A percentile compares a stretch with the other conserved stretches of the same genome.
Evolutionary conservation across 2,888 invertebrate genomes (phyloP).

Genomic region (Andricus curvator): DNA sequence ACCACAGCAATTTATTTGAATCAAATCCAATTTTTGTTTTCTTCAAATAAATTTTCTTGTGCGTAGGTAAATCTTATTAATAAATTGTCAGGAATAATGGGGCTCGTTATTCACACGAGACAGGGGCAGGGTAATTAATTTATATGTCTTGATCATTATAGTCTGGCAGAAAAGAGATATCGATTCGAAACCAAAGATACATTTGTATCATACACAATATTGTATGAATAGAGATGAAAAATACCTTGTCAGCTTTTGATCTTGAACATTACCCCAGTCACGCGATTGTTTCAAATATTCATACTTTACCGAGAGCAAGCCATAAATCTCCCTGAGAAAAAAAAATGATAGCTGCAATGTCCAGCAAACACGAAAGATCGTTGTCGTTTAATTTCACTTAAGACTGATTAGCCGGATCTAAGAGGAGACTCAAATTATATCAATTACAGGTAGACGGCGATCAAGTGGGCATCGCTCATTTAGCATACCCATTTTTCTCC

Average conservation of each 20-base stretch:
- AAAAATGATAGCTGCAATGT: not conserved
- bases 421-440: not conserved
- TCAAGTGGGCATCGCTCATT: too few relatives aligned
- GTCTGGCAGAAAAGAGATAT: constrained; percentile 57
- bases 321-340: not conserved
- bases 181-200: constrained; percentile 48
- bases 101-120: constrained; percentile 47
- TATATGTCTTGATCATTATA: constrained; percentile 62
- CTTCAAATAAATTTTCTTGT: constrained; percentile 60
- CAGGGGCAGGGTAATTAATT: constrained; percentile 64
- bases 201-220: not conserved
- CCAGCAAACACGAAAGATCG: constrained; percentile 16
- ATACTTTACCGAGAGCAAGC: constrained; percentile 8
- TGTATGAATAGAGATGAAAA: not conserved
- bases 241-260: constrained; percentile 3
- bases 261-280: constrained; percentile 5
- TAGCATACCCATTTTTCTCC: too few relatives aligned
- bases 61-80: constrained; percentile 70
- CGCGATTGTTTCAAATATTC: constrained; percentile 39
- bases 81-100: constrained; percentile 65
- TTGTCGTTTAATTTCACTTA: constrained; percentile 31
- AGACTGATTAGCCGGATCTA: not conserved
- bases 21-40: too few relatives aligned
- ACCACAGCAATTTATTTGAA: too few relatives aligned
- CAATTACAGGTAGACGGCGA: not conserved